Conservation (phyloP, 2,113 vertebrate species). For the Maccullochella peelii region DNA sequence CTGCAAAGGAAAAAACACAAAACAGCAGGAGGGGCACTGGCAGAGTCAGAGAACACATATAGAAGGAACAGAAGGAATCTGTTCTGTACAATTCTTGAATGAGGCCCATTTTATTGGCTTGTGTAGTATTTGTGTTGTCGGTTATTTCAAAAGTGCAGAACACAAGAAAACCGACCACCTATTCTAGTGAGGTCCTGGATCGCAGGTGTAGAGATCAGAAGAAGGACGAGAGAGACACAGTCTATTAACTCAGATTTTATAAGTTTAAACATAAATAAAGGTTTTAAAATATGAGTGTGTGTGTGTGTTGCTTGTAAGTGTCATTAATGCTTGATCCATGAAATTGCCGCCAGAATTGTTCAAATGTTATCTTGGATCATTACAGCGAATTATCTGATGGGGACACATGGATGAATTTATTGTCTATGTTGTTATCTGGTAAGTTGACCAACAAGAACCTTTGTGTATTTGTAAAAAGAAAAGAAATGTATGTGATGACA, state of each 20-base stretch:
- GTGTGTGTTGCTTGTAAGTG: background rate
- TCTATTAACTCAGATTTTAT: background rate
- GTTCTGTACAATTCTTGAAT: too few relatives aligned
- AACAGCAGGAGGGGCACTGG: too few relatives aligned
- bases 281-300: background rate
- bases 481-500: too few relatives aligned
- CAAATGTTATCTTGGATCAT: background rate
- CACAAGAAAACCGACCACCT: too few relatives aligned
- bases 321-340: background rate
- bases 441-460: background rate
- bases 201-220: background rate
- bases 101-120: too few relatives aligned
- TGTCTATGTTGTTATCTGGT: background rate
- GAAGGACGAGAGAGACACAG: rapidly evolving
- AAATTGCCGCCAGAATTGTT: background rate
- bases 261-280: background rate
- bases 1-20: too few relatives aligned
- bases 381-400: background rate
- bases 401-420: background rate
- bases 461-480: background rate
- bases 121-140: too few relatives aligned
- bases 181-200: background rate
- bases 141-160: too few relatives aligned
- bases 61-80: too few relatives aligned
- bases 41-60: too few relatives aligned